Conservation (phyloP, 2,113 vertebrate genomes). For the Pseudorectes ferrugineus region DNA sequence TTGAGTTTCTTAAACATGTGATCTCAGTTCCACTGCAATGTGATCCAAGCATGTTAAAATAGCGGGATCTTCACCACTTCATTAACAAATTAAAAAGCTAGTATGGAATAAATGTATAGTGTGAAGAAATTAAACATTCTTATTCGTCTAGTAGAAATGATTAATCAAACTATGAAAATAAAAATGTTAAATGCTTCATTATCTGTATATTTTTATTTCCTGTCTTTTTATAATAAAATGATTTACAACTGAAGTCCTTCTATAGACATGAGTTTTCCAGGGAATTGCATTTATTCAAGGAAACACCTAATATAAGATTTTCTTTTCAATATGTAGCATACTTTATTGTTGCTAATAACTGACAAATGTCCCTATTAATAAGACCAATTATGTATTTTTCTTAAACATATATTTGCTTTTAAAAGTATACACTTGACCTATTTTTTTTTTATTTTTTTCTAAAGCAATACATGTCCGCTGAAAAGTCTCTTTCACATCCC, state of each 20-base stretch:
- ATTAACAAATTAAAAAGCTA: not conserved
- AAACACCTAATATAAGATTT: not conserved
- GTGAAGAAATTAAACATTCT: not conserved
- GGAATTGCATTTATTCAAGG: not conserved
- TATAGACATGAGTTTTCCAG: not conserved
- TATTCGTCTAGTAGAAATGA: not conserved
- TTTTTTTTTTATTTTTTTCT: too few relatives aligned
- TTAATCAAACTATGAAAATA: not conserved
- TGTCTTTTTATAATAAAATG: not conserved
- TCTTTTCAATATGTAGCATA: not conserved
- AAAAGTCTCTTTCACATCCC: not conserved
- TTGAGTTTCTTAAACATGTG: not conserved
- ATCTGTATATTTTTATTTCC: not conserved
- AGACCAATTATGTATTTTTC: not conserved
- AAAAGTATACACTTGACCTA: not conserved
- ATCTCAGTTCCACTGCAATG: not conserved
- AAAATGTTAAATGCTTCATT: not conserved
- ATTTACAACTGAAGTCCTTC: not conserved
- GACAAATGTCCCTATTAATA: not conserved
- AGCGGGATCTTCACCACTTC: not conserved
- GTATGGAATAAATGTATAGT: not conserved
- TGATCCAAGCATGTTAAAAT: not conserved
- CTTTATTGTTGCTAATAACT: not conserved
- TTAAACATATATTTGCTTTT: not conserved
- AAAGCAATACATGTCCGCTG: not conserved